Conservation (phyloP, 2,888 invertebrate species). For the Nymphalis urticae region DNA sequence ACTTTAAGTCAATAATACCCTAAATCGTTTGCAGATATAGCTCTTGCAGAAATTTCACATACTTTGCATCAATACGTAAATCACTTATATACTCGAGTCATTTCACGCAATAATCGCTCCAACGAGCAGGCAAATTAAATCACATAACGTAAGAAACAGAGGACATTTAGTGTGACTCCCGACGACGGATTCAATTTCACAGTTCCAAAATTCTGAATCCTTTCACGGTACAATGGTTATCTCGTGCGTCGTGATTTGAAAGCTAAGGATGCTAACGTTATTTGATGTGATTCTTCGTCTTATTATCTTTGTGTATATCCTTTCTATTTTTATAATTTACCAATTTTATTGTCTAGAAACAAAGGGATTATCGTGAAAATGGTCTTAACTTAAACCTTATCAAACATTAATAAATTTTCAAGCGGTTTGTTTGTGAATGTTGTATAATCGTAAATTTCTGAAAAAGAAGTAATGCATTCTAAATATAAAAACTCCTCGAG, state of each 20-base stretch:
- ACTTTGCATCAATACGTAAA: slow-evolving; percentile 2
- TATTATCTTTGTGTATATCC: neutral
- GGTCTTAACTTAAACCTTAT: no score
- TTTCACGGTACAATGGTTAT: slow-evolving; percentile 24
- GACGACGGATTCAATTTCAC: slow-evolving; percentile 36
- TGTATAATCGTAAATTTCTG: no score
- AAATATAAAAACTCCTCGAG: no score
- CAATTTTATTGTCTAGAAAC: no score
- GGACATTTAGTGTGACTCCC: slow-evolving; percentile 38
- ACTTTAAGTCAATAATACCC: no score
- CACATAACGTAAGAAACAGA: slow-evolving; percentile 39
- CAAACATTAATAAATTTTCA: no score
- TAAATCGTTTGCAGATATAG: neutral
- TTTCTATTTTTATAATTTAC: neutral
- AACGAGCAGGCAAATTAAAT: slow-evolving; percentile 40
- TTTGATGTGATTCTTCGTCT: neutral
- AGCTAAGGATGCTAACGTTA: neutral
- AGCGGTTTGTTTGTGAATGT: no score
- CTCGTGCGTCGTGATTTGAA: slow-evolving; percentile 9
- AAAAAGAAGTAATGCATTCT: no score
- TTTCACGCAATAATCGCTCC: slow-evolving; percentile 30
- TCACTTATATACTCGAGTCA: slow-evolving; percentile 3
- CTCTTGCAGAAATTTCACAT: neutral
- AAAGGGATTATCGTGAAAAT: no score
- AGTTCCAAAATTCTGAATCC: slow-evolving; percentile 20